phyloP scores from a whole-genome alignment of 1,140 invertebrate species.

The Gonatopus flavifemur region DNA sequence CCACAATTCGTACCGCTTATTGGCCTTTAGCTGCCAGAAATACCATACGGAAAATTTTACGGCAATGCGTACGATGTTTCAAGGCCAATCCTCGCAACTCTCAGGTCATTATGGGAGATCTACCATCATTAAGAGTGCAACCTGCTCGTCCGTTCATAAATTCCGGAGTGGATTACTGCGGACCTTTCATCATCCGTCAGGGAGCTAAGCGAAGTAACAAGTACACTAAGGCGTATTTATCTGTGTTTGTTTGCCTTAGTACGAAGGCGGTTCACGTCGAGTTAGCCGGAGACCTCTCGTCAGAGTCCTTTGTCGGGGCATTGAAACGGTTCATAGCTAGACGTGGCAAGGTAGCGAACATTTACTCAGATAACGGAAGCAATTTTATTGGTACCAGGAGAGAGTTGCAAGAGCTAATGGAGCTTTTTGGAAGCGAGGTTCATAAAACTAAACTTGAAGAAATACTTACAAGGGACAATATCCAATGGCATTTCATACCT shows the following conservation, averaged over 20 bases:
- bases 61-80: slow-evolving; percentile 39
- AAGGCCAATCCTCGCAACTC: slow-evolving; percentile 18
- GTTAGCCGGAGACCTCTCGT: slow-evolving; percentile 32
- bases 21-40: slow-evolving; percentile 33
- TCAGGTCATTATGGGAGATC: slow-evolving; percentile 35
- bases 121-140: slow-evolving; percentile 18
- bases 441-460: not conserved
- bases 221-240: slow-evolving; percentile 35
- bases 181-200: slow-evolving; percentile 36
- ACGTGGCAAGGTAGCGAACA: no score
- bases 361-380: slow-evolving; percentile 35
- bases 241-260: slow-evolving; percentile 32
- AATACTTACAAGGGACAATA: not conserved
- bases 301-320: slow-evolving; percentile 35
- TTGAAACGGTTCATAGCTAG: slow-evolving; percentile 40
- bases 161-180: slow-evolving; percentile 36
- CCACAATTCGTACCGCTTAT: slow-evolving; percentile 17
- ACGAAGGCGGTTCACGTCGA: slow-evolving; percentile 43
- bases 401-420: slow-evolving; percentile 15
- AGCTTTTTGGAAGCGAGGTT: not conserved
- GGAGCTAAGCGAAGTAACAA: slow-evolving; percentile 19
- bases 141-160: slow-evolving; percentile 28
- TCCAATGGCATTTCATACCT: not conserved
- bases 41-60: slow-evolving; percentile 16
- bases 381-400: slow-evolving; percentile 41